phyloP scores from a whole-genome alignment of 2,797 vertebrate genomes.

The Sebastes hubbsi region DNA sequence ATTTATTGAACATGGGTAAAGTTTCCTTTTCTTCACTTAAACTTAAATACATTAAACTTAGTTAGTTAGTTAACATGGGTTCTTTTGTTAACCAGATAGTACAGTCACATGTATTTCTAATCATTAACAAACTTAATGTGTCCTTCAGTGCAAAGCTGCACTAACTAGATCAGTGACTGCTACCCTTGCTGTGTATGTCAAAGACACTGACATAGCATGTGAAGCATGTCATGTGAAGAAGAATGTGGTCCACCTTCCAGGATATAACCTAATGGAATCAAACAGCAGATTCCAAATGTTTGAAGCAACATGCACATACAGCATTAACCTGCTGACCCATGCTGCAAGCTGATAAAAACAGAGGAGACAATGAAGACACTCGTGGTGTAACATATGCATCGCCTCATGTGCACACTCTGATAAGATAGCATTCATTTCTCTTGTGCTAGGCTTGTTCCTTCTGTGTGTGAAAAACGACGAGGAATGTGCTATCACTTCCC shows the following conservation, averaged over 20 bases:
- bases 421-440: conserved; percentile 53
- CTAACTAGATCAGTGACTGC: background rate
- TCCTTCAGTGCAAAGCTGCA: background rate
- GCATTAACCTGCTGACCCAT: conserved; percentile 30
- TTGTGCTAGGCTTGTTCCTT: background rate
- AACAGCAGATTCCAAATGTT: background rate
- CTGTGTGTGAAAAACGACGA: conserved; percentile 46
- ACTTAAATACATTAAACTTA: background rate
- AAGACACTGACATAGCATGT: background rate
- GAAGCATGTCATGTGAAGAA: background rate
- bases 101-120: background rate
- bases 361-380: conserved; percentile 23
- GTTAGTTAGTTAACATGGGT: too few species aligned
- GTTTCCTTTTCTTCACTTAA: background rate
- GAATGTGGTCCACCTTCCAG: background rate
- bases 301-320: background rate
- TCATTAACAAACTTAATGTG: background rate
- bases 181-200: background rate
- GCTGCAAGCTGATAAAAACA: conserved; percentile 20
- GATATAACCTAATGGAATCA: background rate
- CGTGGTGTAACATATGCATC: conserved; percentile 18
- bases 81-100: background rate
- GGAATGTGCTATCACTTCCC: conserved; percentile 49
- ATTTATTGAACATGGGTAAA: background rate
- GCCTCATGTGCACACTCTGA: conserved; percentile 24